Base-by-base conservation (phyloP, 35 echinoderm and acorn worm species). In the Eucidaris tribuloides region DNA sequence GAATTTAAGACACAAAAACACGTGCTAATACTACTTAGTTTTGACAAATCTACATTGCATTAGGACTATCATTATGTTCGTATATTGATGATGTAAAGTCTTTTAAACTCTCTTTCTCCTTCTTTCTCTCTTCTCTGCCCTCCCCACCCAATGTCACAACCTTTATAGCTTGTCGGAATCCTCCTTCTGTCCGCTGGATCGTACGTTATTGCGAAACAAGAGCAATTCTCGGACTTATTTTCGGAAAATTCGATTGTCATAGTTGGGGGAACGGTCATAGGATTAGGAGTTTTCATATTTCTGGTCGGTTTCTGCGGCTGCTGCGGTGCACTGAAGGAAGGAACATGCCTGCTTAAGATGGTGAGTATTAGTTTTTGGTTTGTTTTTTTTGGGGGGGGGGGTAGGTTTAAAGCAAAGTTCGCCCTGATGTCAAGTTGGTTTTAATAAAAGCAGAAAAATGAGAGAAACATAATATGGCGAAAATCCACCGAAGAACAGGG, bases 241-340 rank as follows among this genome's bases (percentile, higher is more conserved):
- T 30, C 85, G 0, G 92, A 94, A 3, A 78, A 90, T 57, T 89
- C 87, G n/a, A 54, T 94, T 27, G 43, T 48, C 34, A 77, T 66
- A 1, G 87, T 94, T 2, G 68, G 71, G 13, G 87, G 81, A 5
- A 72, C 85, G 1, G 62, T 89, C 1, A 84, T 96, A 65, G 88
- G 88, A 9, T 43, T 91, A 4, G 89, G 93, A 1, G 44, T 79
- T 34, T 96, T 96, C 65, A 71, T 84, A 2, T 91, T 96, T 54
- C 19, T 96, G 2, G 93, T 96, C n/a, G 93, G 93, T 5, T 96
- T 96, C 76, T 87, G 84, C 48, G 93, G 89, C 0, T 96, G 93
- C 61, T 96, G 93, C 36, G 93, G 93, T 1, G 93, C 93, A 32
- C 18, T 87, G 1, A 87, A 81, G 34, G 93, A 96, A 81, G 87